Evolutionary conservation across 30 jellyfish, hydroid and myxozoan genomes (phyloP).

Genomic region (Aurelia sp.): DNA sequence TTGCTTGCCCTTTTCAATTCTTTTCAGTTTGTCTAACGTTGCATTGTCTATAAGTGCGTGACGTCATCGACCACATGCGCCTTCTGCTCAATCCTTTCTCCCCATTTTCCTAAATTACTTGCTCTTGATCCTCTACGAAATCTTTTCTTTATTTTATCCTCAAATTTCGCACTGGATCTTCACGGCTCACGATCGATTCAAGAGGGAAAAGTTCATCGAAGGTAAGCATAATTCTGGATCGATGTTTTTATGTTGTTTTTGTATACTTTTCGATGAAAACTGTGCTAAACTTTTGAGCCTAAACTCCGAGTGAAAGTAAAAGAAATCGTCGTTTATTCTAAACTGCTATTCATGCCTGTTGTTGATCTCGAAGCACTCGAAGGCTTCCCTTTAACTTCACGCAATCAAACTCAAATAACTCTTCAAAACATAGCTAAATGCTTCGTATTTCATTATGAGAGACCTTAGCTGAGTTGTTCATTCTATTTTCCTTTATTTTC

Average conservation of each 20-base stretch:
- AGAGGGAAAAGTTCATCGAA: slow-evolving; percentile 10
- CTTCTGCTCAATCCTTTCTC: slow-evolving; percentile 86
- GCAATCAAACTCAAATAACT: neutral
- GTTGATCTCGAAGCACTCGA: slow-evolving; percentile 79
- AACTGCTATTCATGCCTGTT: slow-evolving; percentile 73
- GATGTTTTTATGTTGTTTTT: slow-evolving; percentile 22
- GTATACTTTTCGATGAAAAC: slow-evolving; percentile 2
- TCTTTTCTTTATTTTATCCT: slow-evolving; percentile 81
- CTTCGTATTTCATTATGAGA: neutral
- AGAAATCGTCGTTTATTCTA: slow-evolving; percentile 70
- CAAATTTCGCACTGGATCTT: slow-evolving; percentile 62
- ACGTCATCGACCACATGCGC: slow-evolving; percentile 99
- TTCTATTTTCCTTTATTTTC: slow-evolving; percentile 27
- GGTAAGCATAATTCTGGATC: slow-evolving; percentile 22
- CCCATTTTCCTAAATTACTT: slow-evolving; percentile 88
- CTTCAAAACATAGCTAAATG: neutral
- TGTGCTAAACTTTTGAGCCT: slow-evolving; percentile 23
- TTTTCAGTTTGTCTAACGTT: slow-evolving; percentile 56
- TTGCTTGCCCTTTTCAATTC: slow-evolving; percentile 50
- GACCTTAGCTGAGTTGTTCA: slow-evolving; percentile 11
- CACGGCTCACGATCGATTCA: slow-evolving; percentile 33
- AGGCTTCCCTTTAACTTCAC: slow-evolving; percentile 49
- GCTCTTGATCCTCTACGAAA: slow-evolving; percentile 82
- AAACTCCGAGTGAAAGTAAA: slow-evolving; percentile 33
- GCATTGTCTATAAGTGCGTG: slow-evolving; percentile 74